Percentiles rank a stretch among this genome's conserved stretches.
These are phyloP conservation scores for Ctenicera cuprea DNA, from an alignment of 2,888 invertebrate genomes.

Conservation along the genomic window DNA sequence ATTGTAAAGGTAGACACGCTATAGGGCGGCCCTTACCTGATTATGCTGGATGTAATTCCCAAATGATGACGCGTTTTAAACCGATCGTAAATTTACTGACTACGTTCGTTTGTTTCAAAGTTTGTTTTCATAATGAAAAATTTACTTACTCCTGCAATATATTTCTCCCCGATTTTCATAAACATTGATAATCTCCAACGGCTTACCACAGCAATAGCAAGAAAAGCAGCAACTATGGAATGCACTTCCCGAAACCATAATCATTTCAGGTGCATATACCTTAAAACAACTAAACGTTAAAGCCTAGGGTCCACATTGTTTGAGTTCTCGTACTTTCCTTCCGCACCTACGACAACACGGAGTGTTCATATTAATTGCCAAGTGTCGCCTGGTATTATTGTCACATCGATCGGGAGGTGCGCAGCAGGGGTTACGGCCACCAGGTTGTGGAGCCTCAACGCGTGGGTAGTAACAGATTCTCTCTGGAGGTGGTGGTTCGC, in stretches of 20 bases:
- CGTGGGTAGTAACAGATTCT: constrained; percentile 59
- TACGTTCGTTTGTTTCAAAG: no score
- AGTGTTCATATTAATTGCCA: constrained; percentile 51
- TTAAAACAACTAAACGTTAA: constrained; percentile 52
- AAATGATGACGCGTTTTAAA: no score
- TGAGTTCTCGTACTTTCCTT: constrained; percentile 64
- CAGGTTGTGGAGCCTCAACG: constrained; percentile 54
- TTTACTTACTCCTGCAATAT: constrained; percentile 74
- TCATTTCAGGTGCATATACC: constrained; percentile 70
- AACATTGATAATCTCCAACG: constrained; percentile 72
- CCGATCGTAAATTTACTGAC: no score
- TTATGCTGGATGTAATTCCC: no score
- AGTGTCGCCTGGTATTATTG: constrained; percentile 48
- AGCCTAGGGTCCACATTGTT: neutral
- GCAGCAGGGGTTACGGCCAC: constrained; percentile 60
- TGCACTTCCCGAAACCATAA: constrained; percentile 70
- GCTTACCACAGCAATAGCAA: constrained; percentile 74
- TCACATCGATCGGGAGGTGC: constrained; percentile 59
- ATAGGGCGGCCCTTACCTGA: no score
- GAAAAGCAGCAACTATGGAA: constrained; percentile 75
- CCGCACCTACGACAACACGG: constrained; percentile 69
- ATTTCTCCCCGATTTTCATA: constrained; percentile 74
- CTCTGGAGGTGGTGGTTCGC: constrained; percentile 62
- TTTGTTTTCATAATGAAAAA: no score
- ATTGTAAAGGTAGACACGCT: no score